phyloP scores from a whole-genome alignment of 2,113 vertebrate species.

The Mustela nigripes region DNA sequence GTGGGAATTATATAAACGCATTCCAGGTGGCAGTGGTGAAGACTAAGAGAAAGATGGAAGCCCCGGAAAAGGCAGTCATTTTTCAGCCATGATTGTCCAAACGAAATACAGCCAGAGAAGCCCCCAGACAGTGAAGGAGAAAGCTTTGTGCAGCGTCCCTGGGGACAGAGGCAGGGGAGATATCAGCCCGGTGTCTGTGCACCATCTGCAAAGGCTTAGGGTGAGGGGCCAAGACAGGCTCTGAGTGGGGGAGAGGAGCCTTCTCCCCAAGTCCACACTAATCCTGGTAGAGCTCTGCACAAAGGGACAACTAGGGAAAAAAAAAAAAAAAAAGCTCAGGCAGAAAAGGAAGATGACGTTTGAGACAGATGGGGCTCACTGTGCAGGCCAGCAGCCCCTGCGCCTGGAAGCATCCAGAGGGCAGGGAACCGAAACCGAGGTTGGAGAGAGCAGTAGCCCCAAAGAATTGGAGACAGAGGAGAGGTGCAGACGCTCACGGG shows the following conservation, averaged over 20 bases:
- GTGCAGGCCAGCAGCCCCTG: no score
- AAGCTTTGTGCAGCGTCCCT: no score
- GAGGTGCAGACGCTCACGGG: rapidly evolving
- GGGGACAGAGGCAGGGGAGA: neutral
- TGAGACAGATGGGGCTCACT: rapidly evolving
- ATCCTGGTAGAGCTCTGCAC: rapidly evolving
- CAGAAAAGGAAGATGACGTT: neutral
- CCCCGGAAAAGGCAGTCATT: neutral
- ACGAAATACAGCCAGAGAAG: neutral
- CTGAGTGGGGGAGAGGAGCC: neutral
- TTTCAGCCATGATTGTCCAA: neutral
- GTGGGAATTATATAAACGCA: no score
- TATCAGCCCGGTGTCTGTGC: rapidly evolving
- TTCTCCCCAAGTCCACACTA: neutral
- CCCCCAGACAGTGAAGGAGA: neutral
- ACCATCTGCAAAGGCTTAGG: neutral
- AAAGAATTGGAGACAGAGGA: neutral
- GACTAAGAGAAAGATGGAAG: neutral
- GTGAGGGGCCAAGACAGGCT: neutral
- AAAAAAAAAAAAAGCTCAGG: neutral
- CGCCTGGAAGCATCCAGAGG: rapidly evolving
- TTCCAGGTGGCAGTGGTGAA: no score
- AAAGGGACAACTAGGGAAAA: no score
- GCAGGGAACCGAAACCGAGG: neutral
- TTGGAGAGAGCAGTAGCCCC: neutral